Evolutionary conservation across 2,888 invertebrate genomes (phyloP), one percentile per base, ranked within the genome.

Genomic region (Barypeithes pellucidus): DNA sequence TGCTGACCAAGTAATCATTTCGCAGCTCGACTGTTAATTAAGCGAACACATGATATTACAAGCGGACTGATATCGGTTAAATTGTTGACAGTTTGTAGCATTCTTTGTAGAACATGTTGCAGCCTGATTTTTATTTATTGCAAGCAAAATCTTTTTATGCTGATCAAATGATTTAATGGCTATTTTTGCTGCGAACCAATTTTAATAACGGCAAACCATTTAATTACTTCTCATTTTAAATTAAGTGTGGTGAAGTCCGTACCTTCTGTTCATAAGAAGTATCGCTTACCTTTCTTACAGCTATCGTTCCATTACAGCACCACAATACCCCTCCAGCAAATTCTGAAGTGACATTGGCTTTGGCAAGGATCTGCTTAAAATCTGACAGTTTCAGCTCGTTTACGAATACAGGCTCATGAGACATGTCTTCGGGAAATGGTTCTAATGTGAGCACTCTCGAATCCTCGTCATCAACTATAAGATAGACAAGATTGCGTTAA

Each of bases 311-410:
- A 85, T 95, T 95, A 82, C 95, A 96, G 87, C 98, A 98, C 91
- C 97, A 96, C 1, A 99, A 89, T 8, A 96, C 95, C 54, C 98
- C 98, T 22, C 93, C 95, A 24, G 92, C 92, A 86, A 98, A 95
- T 86, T 99, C 98, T 0, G 95, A 94, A 75, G 89, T 88, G 72
- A 96, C 92, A 78, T 93, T 94, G 80, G 91, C 88, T 79, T 92
- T 93, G 75, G 90, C 89, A 16, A 96, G 87, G 5, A 93, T 89
- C 86, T 94, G 93, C 82, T 95, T 96, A 80, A 97, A 95, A 81
- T 99, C 96, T 0, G 96, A 95, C 52, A 98, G 88, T 83, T 98
- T 95, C 54, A 99, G 89, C 82, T 96, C 95, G 87, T 99, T 99
- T 54, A 99, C 91, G 84, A 98, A 95, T 1, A 95, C 92, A 0